These are phyloP conservation scores for Barnardius zonarius DNA, from an alignment of 2,113 vertebrate species.

Conservation along the genomic window DNA sequence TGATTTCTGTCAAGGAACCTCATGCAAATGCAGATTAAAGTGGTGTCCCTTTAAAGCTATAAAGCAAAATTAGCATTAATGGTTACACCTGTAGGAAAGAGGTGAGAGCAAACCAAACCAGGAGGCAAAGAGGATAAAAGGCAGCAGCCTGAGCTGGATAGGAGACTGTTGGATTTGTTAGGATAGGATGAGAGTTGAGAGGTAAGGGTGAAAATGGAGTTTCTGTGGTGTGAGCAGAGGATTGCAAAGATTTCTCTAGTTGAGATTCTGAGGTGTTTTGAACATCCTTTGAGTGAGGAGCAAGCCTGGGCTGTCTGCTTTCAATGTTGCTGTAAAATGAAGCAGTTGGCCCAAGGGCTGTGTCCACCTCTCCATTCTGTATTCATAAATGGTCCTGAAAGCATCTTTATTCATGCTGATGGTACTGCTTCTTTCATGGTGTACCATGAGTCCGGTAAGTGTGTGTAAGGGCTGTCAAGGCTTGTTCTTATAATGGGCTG, in stretches of 20 bases:
- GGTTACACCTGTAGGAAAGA: conserved; percentile 23
- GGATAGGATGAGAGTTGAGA: not conserved
- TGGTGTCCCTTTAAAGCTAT: not conserved
- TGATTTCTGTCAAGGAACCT: not conserved
- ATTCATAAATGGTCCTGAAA: conserved; percentile 26
- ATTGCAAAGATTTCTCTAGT: conserved; percentile 27
- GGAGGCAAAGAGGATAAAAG: not conserved
- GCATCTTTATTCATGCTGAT: conserved; percentile 57
- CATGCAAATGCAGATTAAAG: not conserved
- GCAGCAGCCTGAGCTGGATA: not conserved
- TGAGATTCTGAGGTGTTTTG: conserved; percentile 53
- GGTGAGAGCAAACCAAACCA: not conserved
- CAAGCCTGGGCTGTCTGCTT: conserved; percentile 73
- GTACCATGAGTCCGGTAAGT: conserved; percentile 52
- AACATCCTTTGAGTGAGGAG: conserved; percentile 65
- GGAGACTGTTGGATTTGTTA: not conserved
- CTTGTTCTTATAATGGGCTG: not conserved
- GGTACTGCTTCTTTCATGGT: conserved; percentile 58
- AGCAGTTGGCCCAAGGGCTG: not conserved
- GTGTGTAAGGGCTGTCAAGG: not conserved
- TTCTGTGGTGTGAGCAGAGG: not conserved
- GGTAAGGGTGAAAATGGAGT: not conserved
- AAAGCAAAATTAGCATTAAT: not conserved
- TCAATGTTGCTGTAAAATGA: conserved; percentile 52
- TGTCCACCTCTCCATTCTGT: not conserved